phyloP scores from a whole-genome alignment of 2,888 invertebrate species.

The Gastracanthus pulcherrimus region DNA sequence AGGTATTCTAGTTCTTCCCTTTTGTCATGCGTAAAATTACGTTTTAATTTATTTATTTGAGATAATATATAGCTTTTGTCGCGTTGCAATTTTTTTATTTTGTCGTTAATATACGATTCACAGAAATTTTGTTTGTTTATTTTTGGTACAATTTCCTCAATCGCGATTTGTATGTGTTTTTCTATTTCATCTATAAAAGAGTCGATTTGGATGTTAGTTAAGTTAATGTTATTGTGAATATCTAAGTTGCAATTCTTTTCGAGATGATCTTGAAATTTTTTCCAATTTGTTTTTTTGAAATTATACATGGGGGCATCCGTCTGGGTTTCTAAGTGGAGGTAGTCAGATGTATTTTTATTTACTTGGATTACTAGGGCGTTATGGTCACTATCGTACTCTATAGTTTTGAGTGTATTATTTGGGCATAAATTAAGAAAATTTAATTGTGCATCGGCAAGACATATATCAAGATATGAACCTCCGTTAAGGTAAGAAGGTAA shows the following conservation, averaged over 20 bases:
- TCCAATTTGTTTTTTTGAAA: slow-evolving; percentile 2
- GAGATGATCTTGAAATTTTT: not conserved
- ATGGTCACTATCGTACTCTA: slow-evolving; percentile 2
- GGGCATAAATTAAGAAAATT: not conserved
- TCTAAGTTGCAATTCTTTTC: not conserved
- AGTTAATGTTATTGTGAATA: not conserved
- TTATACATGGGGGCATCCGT: not conserved
- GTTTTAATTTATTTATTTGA: not conserved
- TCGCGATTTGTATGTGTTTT: not conserved
- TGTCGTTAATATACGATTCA: not conserved
- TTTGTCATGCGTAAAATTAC: not conserved
- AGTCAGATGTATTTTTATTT: not conserved
- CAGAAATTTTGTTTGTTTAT: not conserved
- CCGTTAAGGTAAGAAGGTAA: not conserved
- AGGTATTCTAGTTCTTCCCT: not conserved
- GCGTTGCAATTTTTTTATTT: not conserved
- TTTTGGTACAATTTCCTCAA: not conserved
- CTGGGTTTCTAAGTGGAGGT: not conserved
- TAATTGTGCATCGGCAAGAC: not conserved
- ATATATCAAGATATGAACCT: not conserved
- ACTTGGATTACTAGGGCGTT: not conserved
- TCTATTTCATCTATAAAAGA: not conserved
- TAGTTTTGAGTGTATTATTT: not conserved
- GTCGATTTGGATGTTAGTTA: not conserved
- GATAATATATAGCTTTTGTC: not conserved